phyloP scores from a whole-genome alignment of 2,113 vertebrate genomes.

The human region DNA sequence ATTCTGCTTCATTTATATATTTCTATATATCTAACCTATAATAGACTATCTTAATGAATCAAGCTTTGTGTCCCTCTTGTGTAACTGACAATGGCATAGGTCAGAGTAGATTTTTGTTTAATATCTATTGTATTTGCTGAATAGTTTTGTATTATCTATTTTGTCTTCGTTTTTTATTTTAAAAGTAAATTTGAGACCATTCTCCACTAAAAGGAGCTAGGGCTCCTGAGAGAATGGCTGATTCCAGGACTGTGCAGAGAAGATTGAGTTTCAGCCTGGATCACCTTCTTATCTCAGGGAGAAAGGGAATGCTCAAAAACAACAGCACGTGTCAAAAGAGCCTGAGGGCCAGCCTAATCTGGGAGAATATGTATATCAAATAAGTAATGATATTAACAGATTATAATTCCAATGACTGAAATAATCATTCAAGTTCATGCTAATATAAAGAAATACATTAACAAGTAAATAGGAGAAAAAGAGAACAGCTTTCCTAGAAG shows the following conservation, averaged over 20 bases:
- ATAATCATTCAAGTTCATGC: neutral
- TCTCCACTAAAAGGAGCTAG: neutral
- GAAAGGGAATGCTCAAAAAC: neutral
- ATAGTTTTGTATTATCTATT: neutral
- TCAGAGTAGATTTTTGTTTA: conserved; percentile 1
- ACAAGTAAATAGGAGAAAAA: neutral
- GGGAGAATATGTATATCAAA: neutral
- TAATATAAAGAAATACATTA: neutral
- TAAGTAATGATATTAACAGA: neutral
- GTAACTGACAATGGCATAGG: neutral
- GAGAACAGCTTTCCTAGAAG: neutral
- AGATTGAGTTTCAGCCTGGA: neutral
- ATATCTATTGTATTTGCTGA: neutral
- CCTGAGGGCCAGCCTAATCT: neutral
- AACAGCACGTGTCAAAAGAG: neutral
- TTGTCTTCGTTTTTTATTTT: conserved; percentile 24
- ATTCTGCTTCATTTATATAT: neutral
- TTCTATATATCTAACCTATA: neutral
- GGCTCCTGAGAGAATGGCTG: neutral
- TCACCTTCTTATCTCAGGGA: neutral
- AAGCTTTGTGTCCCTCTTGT: neutral
- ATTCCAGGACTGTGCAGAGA: neutral
- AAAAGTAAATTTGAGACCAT: neutral
- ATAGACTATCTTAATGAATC: neutral
- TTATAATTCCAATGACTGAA: neutral